Evolutionary conservation across 2,113 vertebrate species (phyloP).

Genomic region (Malurus elegans): DNA sequence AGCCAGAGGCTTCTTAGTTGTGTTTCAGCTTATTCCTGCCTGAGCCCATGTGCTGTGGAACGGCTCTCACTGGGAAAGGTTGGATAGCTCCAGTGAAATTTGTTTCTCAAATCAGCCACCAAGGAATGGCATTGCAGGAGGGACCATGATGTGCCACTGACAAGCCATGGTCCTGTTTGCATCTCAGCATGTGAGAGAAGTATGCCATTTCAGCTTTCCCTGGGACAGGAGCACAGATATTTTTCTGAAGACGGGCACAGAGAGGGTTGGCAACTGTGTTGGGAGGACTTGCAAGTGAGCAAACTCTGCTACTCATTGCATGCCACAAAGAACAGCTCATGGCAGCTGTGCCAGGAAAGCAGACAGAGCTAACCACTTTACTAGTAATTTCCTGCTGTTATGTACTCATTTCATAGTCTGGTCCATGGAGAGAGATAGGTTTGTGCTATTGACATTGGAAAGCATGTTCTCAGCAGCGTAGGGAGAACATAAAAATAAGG

Average conservation of each 20-base stretch:
- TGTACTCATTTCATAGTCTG: background rate
- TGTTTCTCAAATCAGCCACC: background rate
- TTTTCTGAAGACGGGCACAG: background rate
- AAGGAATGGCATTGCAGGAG: background rate
- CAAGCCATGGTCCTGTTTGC: background rate
- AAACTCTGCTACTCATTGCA: background rate
- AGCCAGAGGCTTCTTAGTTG: background rate
- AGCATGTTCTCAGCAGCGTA: background rate
- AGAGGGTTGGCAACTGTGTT: background rate
- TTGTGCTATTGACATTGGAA: background rate
- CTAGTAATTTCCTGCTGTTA: background rate
- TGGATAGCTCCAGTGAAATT: background rate
- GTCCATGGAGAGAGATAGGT: background rate
- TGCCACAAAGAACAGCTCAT: background rate
- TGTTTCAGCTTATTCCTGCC: background rate
- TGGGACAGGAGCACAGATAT: background rate
- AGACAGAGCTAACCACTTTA: background rate
- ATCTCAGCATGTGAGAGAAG: background rate
- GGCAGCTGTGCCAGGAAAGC: background rate
- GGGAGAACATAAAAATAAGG: background rate
- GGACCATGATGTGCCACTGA: background rate
- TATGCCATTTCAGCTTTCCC: background rate
- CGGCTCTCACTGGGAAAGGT: background rate
- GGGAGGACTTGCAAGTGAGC: background rate
- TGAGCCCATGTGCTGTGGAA: fast-evolving